A percentile compares a stretch with the other conserved stretches of the same genome.
phyloP scores from a whole-genome alignment of 2,113 vertebrate genomes.

The Bos javanicus region DNA sequence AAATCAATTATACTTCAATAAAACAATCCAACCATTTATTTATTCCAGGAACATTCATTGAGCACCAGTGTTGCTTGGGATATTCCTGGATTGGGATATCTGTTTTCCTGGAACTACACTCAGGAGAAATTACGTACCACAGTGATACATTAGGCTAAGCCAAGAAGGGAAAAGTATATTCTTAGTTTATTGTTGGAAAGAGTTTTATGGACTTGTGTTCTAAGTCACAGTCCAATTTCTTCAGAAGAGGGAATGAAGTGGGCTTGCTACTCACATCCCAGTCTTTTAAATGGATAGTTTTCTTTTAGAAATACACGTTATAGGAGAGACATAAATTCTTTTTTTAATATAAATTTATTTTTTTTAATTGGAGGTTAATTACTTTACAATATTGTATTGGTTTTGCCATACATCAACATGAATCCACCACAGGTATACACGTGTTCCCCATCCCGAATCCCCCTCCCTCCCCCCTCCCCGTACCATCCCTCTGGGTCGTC shows the following conservation, averaged over 20 bases:
- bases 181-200: neutral
- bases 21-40: neutral
- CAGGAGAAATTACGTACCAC: neutral
- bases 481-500: no score
- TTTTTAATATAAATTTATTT: neutral
- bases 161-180: neutral
- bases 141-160: neutral
- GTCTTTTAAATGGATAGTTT: neutral
- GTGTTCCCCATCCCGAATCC: no score
- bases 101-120: neutral
- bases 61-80: neutral
- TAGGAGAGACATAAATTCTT: neutral
- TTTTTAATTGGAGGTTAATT: no score
- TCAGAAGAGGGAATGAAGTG: rapidly evolving
- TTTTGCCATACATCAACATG: no score
- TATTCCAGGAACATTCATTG: neutral
- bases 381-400: no score
- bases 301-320: neutral
- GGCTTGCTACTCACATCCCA: neutral
- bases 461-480: no score
- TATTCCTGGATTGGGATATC: neutral
- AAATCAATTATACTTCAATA: neutral
- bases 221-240: neutral
- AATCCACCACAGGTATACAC: no score
- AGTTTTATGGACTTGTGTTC: neutral